phyloP scores from a whole-genome alignment of 2,113 vertebrate genomes.

The Takifugu bimaculatus region DNA sequence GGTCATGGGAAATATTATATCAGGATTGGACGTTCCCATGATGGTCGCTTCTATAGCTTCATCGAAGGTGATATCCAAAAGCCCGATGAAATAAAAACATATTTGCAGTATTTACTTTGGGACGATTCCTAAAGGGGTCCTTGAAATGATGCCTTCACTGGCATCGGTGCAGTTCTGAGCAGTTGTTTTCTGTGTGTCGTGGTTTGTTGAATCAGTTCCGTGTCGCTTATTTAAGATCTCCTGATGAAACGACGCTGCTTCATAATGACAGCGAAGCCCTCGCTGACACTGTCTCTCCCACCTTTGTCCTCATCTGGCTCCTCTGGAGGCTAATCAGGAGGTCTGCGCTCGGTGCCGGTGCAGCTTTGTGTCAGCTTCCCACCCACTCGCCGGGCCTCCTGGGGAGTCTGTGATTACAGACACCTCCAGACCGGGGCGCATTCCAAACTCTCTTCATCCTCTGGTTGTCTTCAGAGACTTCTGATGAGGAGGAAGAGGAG shows the following conservation, averaged over 20 bases:
- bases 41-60: conserved; percentile 13
- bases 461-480: conserved; percentile 19
- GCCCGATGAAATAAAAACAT: background rate
- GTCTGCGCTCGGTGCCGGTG: conserved; percentile 21
- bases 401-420: conserved; percentile 31
- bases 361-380: conserved; percentile 47
- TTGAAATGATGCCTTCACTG: too few relatives aligned
- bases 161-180: too few relatives aligned
- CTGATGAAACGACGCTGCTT: background rate
- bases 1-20: conserved; percentile 48
- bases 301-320: conserved; percentile 31
- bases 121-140: too few relatives aligned
- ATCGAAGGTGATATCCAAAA: too few relatives aligned
- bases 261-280: background rate
- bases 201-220: too few relatives aligned
- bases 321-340: conserved; percentile 45
- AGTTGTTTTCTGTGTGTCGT: too few relatives aligned
- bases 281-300: conserved; percentile 20
- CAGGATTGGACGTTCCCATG: conserved; percentile 49
- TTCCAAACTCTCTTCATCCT: conserved; percentile 39
- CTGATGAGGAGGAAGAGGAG: too few relatives aligned
- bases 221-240: conserved; percentile 29
- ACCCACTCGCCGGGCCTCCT: conserved; percentile 50
- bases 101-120: background rate
- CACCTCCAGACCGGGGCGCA: conserved; percentile 40